A percentile compares a stretch with the other conserved stretches of the same genome.
These are phyloP conservation scores for Amphipoea lucens DNA, from an alignment of 2,888 invertebrate species.

Conservation along the genomic window DNA sequence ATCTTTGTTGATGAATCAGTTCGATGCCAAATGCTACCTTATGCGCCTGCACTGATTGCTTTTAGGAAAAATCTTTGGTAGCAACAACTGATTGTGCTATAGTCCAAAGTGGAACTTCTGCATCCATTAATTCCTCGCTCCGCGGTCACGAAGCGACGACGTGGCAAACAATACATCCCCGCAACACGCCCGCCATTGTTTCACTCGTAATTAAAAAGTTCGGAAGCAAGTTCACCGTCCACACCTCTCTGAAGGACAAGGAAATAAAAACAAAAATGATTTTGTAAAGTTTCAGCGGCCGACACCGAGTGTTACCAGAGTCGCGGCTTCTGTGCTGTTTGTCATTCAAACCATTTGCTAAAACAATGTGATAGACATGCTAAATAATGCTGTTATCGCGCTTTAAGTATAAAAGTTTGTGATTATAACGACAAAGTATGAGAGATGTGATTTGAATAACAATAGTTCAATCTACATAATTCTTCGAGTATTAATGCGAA, in stretches of 20 bases:
- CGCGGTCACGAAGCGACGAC: slow-evolving; percentile 30
- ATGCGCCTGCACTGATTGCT: background rate
- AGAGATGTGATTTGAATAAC: slow-evolving; percentile 23
- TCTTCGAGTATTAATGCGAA: background rate
- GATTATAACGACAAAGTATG: slow-evolving; percentile 21
- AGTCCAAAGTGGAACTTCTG: slow-evolving; percentile 23
- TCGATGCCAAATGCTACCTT: background rate
- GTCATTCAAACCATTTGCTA: slow-evolving; percentile 23
- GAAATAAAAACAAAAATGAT: slow-evolving; percentile 51
- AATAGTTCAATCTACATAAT: slow-evolving; percentile 11
- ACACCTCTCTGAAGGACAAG: slow-evolving; percentile 26
- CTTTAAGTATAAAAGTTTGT: background rate
- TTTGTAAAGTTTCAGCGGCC: slow-evolving; percentile 43
- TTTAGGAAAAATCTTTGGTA: background rate
- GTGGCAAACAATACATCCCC: slow-evolving; percentile 51
- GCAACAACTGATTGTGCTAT: background rate
- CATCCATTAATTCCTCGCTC: background rate
- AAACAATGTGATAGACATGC: slow-evolving; percentile 22
- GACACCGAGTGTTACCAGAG: slow-evolving; percentile 18
- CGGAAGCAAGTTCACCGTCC: slow-evolving; percentile 37
- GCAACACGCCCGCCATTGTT: slow-evolving; percentile 50
- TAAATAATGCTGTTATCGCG: slow-evolving; percentile 22
- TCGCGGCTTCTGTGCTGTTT: slow-evolving; percentile 10
- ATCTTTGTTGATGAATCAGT: background rate
- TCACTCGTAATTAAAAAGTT: slow-evolving; percentile 65